Evolutionary conservation across 2,113 vertebrate species (phyloP).

Genomic region (Trematomus loennbergii): DNA sequence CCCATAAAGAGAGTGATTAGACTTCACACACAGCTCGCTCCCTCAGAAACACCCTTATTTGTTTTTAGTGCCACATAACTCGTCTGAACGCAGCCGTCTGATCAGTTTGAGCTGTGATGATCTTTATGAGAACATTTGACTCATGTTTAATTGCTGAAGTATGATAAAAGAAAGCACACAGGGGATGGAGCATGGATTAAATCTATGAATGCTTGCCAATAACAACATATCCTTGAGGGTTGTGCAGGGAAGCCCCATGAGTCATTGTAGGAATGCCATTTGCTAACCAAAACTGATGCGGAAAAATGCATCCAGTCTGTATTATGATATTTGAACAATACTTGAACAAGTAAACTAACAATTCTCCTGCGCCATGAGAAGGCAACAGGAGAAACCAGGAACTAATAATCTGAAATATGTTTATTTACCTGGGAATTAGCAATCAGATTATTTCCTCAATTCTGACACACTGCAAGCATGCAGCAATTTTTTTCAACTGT

Average conservation of each 20-base stretch:
- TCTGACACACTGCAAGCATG: background rate
- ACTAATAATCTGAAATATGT: slow-evolving; percentile 51
- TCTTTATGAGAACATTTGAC: slow-evolving; percentile 13
- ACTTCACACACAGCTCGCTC: slow-evolving; percentile 5
- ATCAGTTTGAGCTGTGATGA: slow-evolving; percentile 12
- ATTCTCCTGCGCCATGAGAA: slow-evolving; percentile 18
- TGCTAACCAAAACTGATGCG: slow-evolving; percentile 24
- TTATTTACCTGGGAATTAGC: background rate
- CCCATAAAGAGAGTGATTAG: background rate
- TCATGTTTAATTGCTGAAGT: slow-evolving; percentile 23
- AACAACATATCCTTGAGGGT: slow-evolving; percentile 43
- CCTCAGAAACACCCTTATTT: slow-evolving; percentile 15
- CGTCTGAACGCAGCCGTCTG: background rate
- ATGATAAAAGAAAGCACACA: slow-evolving; percentile 25
- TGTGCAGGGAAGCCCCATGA: slow-evolving; percentile 47
- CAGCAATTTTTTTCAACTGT: background rate
- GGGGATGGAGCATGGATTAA: slow-evolving; percentile 42
- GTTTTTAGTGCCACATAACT: background rate
- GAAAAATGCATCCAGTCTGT: slow-evolving; percentile 30
- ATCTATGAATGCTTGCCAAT: slow-evolving; percentile 49
- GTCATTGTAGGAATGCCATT: slow-evolving; percentile 51
- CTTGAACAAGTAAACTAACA: background rate
- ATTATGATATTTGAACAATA: slow-evolving; percentile 31
- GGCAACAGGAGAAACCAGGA: slow-evolving; percentile 16
- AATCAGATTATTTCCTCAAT: background rate